Percentiles rank a stretch among this genome's conserved stretches.
Conservation (phyloP, 2,113 vertebrate species). For the Thamnophis sirtalis region DNA sequence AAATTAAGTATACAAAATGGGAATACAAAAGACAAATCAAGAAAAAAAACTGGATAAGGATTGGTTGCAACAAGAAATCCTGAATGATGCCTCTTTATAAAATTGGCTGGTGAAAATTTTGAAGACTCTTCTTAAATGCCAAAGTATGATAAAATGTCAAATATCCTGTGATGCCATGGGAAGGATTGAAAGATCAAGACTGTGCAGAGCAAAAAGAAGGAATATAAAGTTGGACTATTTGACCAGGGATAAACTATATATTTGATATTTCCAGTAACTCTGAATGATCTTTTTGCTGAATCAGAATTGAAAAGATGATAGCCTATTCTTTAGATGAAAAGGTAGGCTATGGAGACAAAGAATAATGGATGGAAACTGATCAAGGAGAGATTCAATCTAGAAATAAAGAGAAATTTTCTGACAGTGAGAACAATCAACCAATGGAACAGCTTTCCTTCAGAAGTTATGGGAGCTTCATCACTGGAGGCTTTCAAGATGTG, state of each 20-base stretch:
- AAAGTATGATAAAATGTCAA: background rate
- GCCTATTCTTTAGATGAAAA: background rate
- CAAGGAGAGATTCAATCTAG: too few relatives aligned
- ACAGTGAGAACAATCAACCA: too few relatives aligned
- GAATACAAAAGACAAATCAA: background rate
- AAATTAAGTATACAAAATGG: background rate
- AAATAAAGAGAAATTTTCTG: too few relatives aligned
- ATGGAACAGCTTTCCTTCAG: too few relatives aligned
- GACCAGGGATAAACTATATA: background rate
- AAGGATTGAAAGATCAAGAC: background rate
- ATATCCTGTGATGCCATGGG: background rate
- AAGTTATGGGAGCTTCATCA: too few relatives aligned
- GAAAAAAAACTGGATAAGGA: background rate
- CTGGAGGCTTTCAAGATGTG: too few relatives aligned
- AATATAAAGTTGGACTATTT: background rate
- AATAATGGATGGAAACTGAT: too few relatives aligned
- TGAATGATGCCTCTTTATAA: background rate
- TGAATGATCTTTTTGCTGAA: background rate
- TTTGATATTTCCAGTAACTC: background rate
- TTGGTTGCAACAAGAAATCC: background rate
- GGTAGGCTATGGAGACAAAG: background rate
- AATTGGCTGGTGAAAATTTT: background rate
- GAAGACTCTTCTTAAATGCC: background rate
- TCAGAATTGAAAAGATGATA: background rate
- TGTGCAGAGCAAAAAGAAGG: background rate